Base-by-base conservation (phyloP, 2,888 invertebrate species). In the Gonocerus acuteangulatus region DNA sequence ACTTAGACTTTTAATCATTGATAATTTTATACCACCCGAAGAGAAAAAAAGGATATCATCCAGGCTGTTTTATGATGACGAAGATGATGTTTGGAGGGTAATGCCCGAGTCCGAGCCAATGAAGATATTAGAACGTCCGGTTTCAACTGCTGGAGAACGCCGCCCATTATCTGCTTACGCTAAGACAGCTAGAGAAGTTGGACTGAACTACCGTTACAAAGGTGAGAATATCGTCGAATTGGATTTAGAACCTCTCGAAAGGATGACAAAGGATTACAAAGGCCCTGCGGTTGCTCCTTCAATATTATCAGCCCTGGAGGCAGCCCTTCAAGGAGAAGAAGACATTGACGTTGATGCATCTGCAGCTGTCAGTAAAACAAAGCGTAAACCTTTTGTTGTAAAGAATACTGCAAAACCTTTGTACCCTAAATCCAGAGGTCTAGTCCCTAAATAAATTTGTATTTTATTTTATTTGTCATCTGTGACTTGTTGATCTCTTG, bases 21-120 rank as follows among this genome's bases (percentile, higher is more conserved):
- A 93, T 72, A 90, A 90, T 74, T 94, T 94, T 75, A 87, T 94
- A 71, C 92, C 92, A 7, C 80, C 82, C 1, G 89, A 89, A 71
- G 89, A 89, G 62, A 85, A 87, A 70, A 81, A 82, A 45, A 83
- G 86, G 65, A 78, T 92, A 2, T 78, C 86, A 64, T 82, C 84
- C 48, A 78, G 88, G 67, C 83, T 89, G 13, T 78, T 82, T 56
- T 90, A 85, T 73, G 89, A 92, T 71, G 92, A 92, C 67, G 87
- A 90, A 68, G 83, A 85, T 63, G 89, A 91, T 70, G 81, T 81
- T 59, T 93, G 90, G 89, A 75, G 78, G 7, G 66, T 80, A 16
- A 67, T 70, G 65, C 69, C 69, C 21, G 69, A 70, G 18, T 67
- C 67, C 6, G 67, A 66, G 49, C 67, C 68, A 34, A 62, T 61